Conservation (phyloP, 1,140 invertebrate genomes). For the Uloborus diversus region DNA sequence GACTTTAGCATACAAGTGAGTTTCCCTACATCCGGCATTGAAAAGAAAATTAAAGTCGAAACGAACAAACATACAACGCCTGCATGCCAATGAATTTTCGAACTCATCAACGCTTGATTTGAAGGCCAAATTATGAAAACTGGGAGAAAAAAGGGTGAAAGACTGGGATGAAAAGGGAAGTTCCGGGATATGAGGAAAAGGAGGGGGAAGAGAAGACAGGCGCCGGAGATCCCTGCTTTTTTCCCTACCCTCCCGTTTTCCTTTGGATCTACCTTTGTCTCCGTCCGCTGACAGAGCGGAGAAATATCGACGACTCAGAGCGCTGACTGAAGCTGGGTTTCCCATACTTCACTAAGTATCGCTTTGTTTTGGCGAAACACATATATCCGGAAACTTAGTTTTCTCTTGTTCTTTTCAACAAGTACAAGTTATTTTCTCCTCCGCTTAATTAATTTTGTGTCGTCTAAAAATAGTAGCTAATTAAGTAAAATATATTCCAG, state of each 20-base stretch:
- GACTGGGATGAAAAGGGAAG: constrained; percentile 38
- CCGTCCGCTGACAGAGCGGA: constrained; percentile 24
- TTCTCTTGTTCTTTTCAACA: too few relatives aligned
- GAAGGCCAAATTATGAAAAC: constrained; percentile 43
- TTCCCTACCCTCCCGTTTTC: neutral
- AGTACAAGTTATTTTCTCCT: too few relatives aligned
- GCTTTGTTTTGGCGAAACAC: too few relatives aligned
- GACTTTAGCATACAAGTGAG: neutral
- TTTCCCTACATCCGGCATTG: too few relatives aligned
- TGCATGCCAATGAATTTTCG: constrained; percentile 16
- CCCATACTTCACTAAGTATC: too few relatives aligned
- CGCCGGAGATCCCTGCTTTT: constrained; percentile 15
- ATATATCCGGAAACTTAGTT: too few relatives aligned
- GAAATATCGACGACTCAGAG: constrained; percentile 5
- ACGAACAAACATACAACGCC: too few relatives aligned
- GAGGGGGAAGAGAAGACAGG: neutral
- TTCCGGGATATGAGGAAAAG: neutral
- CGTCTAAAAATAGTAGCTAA: too few relatives aligned
- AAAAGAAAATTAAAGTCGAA: too few relatives aligned
- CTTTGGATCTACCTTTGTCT: constrained; percentile 41
- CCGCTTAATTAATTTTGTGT: too few relatives aligned
- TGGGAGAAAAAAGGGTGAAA: neutral
- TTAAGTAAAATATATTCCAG: too few relatives aligned
- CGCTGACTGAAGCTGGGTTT: too few relatives aligned
- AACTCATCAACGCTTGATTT: constrained; percentile 17